phyloP scores from a whole-genome alignment of 1,140 invertebrate species.

The Oscheius sp. region DNA sequence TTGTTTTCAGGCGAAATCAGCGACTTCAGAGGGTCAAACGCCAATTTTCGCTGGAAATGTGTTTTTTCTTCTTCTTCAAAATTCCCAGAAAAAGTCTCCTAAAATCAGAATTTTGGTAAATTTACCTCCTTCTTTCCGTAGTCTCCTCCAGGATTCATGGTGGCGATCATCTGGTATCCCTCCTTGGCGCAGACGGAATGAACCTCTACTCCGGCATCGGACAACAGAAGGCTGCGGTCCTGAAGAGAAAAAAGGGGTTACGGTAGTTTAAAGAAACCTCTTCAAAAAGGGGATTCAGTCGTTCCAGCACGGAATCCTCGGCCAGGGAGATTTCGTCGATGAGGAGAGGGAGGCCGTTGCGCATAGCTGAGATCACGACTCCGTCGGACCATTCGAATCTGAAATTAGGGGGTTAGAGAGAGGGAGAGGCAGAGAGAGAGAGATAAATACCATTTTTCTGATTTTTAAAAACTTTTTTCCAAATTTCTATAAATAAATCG shows the following conservation, averaged over 20 bases:
- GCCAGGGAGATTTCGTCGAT: conserved; percentile 98
- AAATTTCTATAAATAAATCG: too few relatives aligned
- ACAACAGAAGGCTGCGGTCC: conserved; percentile 83
- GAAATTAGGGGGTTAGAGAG: background rate
- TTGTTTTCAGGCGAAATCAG: too few relatives aligned
- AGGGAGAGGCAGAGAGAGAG: too few relatives aligned
- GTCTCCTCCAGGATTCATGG: conserved; percentile 99
- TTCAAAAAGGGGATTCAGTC: conserved; percentile 93
- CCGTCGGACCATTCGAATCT: conserved; percentile 98
- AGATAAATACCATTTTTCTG: background rate
- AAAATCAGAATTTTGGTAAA: too few relatives aligned
- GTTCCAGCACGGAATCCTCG: conserved; percentile 94
- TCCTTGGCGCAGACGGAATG: conserved; percentile 72
- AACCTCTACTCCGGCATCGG: conserved; percentile 66
- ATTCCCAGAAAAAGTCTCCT: too few relatives aligned
- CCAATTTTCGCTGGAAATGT: too few relatives aligned
- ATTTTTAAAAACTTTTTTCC: background rate
- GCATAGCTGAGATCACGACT: conserved; percentile 86
- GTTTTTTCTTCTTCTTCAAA: too few relatives aligned
- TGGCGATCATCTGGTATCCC: conserved; percentile 87
- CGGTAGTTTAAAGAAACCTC: too few relatives aligned
- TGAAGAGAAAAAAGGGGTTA: too few relatives aligned
- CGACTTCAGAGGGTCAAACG: too few relatives aligned
- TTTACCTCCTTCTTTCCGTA: conserved; percentile 93
- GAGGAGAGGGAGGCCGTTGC: conserved; percentile 79